Base-by-base conservation (phyloP, 2,113 vertebrate genomes). In the Salminus brasiliensis region DNA sequence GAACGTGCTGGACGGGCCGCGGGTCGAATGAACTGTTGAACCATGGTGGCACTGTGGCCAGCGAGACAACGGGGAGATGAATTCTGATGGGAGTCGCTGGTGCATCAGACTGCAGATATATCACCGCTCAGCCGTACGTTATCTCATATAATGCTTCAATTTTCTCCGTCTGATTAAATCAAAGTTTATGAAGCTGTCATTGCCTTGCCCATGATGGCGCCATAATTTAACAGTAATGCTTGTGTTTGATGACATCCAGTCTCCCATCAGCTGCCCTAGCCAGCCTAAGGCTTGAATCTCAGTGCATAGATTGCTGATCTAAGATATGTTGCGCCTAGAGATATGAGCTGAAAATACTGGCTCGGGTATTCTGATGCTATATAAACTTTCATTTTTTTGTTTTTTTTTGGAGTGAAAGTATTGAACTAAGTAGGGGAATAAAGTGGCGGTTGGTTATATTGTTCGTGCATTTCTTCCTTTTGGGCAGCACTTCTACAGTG, bases 171-270 rank as follows among this genome's bases (percentile, higher is more conserved):
- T 88, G 88, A 90, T 92, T 90, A 91, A 91, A 93, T 92, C 88
- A 90, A 88, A 89, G 89, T 90, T 90, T 91, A 91, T 91, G 88
- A 93, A 92, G 87, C 89, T 91, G 89, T 89, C 88, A 87, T 84
- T 81, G 79, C 84, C 78, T 87, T 81, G 71, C 86, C 85, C 85
- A 85, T 89, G 89, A 90, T 85, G 78, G 81, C 68, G 83, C 84
- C 83, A 87, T 91, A 82, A 91, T 89, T 91, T 87, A 87, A 82
- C 81, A 63, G 84, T 82, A 84, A 81, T 83, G 85, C 79, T 63
- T 81, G 73, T 53, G 83, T 87, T 84, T 87, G 84, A 85, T 89
- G 87, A 89, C 87, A 91, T 89, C 78, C 87, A 74, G 79, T 68
- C 66, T 52, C 68, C 25, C 53, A 52, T 30, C 4, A 32, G 55